Conservation (phyloP, 2,113 vertebrate genomes). For the Cyprinodon variegatus region DNA sequence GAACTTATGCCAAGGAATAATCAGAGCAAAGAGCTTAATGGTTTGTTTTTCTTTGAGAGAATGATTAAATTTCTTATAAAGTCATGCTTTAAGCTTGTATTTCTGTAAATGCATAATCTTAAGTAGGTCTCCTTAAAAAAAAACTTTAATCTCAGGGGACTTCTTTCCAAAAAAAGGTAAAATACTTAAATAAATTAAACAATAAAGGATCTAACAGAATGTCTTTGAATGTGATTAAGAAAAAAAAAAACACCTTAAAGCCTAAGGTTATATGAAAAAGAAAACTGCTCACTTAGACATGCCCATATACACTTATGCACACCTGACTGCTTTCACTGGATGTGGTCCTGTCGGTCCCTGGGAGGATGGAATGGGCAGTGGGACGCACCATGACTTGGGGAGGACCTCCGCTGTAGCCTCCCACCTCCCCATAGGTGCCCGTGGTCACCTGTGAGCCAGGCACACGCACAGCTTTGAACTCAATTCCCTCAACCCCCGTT, state of each 20-base stretch:
- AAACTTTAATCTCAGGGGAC: no score
- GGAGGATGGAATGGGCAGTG: constrained; percentile 83
- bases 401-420: constrained; percentile 82
- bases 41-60: no score
- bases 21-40: no score
- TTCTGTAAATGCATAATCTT: no score
- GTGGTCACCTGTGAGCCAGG: constrained; percentile 76
- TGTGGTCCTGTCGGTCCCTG: constrained; percentile 62
- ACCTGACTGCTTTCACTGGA: constrained; percentile 68
- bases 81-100: no score
- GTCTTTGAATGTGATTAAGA: neutral
- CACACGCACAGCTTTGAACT: constrained; percentile 85
- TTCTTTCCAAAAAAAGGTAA: no score
- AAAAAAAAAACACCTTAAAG: neutral
- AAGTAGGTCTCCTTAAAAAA: no score
- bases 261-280: neutral
- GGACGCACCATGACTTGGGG: constrained; percentile 93
- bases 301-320: neutral
- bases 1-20: no score
- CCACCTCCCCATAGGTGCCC: constrained; percentile 65
- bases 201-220: neutral
- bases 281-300: neutral
- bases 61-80: no score
- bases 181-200: no score
- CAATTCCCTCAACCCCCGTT: constrained; percentile 75